These are phyloP conservation scores for Lamprotornis superbus DNA, from an alignment of 2,113 vertebrate genomes.

Conservation along the genomic window DNA sequence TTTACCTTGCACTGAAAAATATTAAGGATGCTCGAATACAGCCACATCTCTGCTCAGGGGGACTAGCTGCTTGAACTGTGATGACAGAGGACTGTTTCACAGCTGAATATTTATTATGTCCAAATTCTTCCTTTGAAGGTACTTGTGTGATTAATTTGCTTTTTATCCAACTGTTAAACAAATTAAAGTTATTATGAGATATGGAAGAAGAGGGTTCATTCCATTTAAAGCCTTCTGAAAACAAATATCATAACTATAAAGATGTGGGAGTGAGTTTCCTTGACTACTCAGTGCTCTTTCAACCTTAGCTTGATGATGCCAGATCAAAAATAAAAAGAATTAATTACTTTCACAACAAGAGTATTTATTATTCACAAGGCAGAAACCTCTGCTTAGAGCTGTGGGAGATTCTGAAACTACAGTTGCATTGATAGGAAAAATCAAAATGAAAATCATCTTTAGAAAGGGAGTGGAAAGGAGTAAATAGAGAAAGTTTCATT, in stretches of 20 bases:
- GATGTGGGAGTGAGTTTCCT: not conserved
- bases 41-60: not conserved
- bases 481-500: not conserved
- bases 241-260: not conserved
- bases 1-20: not conserved
- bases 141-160: not conserved
- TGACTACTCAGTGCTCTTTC: not conserved
- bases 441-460: not conserved
- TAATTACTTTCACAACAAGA: not conserved
- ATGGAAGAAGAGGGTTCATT: not conserved
- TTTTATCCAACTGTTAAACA: constrained; percentile 41
- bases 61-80: not conserved
- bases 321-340: not conserved
- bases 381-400: not conserved
- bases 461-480: rapidly evolving
- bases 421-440: not conserved
- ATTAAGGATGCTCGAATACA: not conserved
- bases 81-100: not conserved
- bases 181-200: constrained; percentile 7
- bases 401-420: not conserved
- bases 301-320: not conserved
- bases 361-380: not conserved
- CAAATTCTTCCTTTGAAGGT: not conserved
- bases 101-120: not conserved
- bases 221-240: not conserved